Conservation (phyloP, 2,797 vertebrate genomes). For the Pipistrellus nathusii region DNA sequence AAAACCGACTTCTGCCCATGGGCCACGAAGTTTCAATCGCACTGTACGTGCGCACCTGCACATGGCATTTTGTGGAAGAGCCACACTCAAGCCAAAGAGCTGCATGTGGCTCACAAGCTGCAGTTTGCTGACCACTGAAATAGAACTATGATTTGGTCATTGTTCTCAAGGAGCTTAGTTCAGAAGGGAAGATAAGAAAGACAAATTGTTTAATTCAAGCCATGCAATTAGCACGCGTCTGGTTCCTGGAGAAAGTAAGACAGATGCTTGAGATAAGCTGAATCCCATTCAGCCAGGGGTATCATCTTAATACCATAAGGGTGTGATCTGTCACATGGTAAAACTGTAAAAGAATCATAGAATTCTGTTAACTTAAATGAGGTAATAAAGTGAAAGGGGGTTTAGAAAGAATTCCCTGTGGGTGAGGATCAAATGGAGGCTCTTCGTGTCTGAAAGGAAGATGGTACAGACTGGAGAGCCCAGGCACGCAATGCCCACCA, state of each 20-base stretch:
- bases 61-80: no score
- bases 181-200: slow-evolving; percentile 21
- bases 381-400: background rate
- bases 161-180: slow-evolving; percentile 15
- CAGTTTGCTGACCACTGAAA: background rate
- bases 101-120: no score
- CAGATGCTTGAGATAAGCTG: background rate
- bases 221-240: background rate
- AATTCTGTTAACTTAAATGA: background rate
- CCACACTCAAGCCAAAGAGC: no score
- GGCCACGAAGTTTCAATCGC: no score
- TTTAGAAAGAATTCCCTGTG: background rate
- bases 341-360: background rate
- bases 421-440: background rate
- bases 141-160: background rate
- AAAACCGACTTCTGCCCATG: no score
- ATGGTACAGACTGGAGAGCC: background rate
- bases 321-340: background rate
- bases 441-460: background rate
- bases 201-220: background rate
- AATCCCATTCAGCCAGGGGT: background rate
- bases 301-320: background rate
- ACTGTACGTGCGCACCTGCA: no score
- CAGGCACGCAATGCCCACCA: rapidly evolving
- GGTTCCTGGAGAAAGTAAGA: background rate